These are phyloP conservation scores for Rhadina sibilatrix DNA, from an alignment of 2,113 vertebrate species.

Conservation along the genomic window DNA sequence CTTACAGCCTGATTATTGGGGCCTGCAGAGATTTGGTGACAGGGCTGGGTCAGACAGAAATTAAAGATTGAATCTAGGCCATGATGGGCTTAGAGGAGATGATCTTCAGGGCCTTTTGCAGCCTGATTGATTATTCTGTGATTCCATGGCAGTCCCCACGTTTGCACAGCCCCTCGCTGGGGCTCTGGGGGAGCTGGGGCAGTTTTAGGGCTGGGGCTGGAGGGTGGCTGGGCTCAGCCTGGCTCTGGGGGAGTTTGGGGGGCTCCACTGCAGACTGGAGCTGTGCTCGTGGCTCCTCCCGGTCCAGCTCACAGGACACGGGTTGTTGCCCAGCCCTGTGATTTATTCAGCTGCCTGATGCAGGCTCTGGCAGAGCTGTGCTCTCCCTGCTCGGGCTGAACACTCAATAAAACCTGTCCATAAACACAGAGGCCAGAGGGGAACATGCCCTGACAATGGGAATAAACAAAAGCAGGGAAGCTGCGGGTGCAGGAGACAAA, in stretches of 20 bases:
- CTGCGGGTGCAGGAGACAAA: not conserved
- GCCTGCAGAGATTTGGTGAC: not conserved
- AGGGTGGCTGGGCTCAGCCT: not conserved
- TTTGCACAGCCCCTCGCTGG: not conserved
- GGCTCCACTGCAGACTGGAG: not conserved
- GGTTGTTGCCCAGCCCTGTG: not conserved
- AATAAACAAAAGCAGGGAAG: not conserved
- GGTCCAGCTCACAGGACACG: not conserved
- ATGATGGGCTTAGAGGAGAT: not conserved
- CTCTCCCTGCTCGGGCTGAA: not conserved
- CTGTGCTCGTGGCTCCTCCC: not conserved
- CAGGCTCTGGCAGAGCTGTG: not conserved
- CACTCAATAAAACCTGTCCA: not conserved
- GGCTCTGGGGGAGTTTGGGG: not conserved
- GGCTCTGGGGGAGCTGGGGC: too few species aligned
- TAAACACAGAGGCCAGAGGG: slow-evolving; percentile 17
- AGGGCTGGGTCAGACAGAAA: not conserved
- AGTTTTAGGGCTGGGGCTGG: not conserved
- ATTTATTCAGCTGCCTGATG: slow-evolving; percentile 22
- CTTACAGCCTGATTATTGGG: not conserved
- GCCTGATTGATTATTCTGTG: not conserved
- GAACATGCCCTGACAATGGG: not conserved
- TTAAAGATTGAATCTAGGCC: not conserved
- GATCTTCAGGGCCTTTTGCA: not conserved
- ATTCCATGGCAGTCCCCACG: not conserved